phyloP scores from a whole-genome alignment of 2,797 vertebrate species.

The Enteromius viviparus region DNA sequence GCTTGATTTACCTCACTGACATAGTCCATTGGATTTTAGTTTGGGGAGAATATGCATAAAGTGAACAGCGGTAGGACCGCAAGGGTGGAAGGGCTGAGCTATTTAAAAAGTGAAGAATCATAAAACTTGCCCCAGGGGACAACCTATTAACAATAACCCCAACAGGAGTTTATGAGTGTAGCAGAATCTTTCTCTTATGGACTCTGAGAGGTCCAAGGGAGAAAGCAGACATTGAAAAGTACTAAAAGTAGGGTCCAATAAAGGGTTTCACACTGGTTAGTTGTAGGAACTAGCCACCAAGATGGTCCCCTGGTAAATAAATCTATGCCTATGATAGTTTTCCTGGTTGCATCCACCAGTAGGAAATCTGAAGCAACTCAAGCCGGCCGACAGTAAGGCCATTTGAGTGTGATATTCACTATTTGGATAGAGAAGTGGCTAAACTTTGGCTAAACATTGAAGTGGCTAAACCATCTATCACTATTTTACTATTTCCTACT shows the following conservation, averaged over 20 bases:
- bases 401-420: neutral
- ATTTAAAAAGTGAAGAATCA: conserved; percentile 69
- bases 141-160: conserved; percentile 71
- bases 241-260: neutral
- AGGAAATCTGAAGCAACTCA: neutral
- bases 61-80: conserved; percentile 32
- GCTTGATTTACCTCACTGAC: conserved; percentile 74
- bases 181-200: conserved; percentile 51
- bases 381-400: neutral
- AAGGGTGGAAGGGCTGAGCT: conserved; percentile 65
- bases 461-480: neutral
- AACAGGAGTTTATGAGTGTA: conserved; percentile 67
- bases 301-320: neutral
- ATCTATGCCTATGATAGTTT: neutral
- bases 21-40: conserved; percentile 74
- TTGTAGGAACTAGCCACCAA: neutral
- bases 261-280: neutral
- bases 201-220: conserved; percentile 31
- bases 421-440: neutral
- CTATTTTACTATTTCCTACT: neutral
- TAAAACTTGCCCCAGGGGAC: conserved; percentile 67
- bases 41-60: conserved; percentile 60
- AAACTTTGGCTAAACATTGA: neutral
- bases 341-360: neutral
- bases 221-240: neutral